phyloP scores from a whole-genome alignment of 64 coral and sea anemone genomes.

The Cladopsammia gracilis region DNA sequence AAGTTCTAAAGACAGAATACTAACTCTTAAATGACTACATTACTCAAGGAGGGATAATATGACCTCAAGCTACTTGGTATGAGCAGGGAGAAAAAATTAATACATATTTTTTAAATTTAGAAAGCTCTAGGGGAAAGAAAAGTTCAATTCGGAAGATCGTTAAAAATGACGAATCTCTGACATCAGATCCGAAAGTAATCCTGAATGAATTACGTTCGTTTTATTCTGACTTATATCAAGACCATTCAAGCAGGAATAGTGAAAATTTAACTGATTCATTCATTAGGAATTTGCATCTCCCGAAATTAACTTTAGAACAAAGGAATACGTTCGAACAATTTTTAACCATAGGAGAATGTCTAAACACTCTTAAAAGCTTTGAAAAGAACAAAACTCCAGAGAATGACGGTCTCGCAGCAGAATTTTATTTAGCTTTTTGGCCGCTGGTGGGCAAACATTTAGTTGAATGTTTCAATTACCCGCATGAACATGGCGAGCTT shows the following conservation, averaged over 20 bases:
- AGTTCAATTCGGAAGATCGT: constrained; percentile 8
- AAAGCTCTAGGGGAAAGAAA: constrained; percentile 17
- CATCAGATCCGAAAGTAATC: background rate
- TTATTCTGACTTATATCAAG: constrained; percentile 1
- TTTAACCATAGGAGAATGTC: constrained; percentile 24
- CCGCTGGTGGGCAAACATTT: constrained; percentile 7
- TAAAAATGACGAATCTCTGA: background rate
- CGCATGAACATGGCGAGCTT: constrained; percentile 25
- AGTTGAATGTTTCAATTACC: constrained; percentile 41
- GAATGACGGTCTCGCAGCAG: constrained; percentile 26
- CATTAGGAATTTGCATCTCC: constrained; percentile 24
- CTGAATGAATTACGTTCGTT: background rate
- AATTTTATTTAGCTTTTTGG: constrained; percentile 66
- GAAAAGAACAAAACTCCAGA: constrained; percentile 71
- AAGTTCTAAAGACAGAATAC: constrained; percentile 41
- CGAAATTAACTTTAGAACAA: constrained; percentile 8
- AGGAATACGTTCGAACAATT: constrained; percentile 14
- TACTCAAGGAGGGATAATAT: constrained; percentile 17
- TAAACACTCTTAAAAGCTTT: constrained; percentile 39
- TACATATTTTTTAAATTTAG: constrained; percentile 37
- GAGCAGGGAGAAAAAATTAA: constrained; percentile 57
- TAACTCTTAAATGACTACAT: constrained; percentile 59
- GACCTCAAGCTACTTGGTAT: constrained; percentile 48
- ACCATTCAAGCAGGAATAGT: background rate
- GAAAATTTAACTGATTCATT: background rate